Evolutionary conservation across 2,888 invertebrate species (phyloP), one percentile per base, ranked within the genome.

Genomic region (Luperina nickerlii): DNA sequence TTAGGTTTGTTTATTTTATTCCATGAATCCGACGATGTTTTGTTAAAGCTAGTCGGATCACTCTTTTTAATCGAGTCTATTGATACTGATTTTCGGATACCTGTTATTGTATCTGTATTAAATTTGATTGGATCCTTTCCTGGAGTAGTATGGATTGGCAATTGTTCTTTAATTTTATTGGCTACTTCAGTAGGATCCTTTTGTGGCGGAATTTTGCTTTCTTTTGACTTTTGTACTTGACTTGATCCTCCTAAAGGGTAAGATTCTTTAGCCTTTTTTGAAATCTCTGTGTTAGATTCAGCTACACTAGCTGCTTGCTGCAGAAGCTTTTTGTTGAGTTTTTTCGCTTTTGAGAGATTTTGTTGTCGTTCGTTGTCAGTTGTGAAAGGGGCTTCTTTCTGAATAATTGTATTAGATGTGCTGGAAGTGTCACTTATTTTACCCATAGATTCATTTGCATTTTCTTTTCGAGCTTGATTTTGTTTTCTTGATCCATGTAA

Each of bases 11-110:
- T 68, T 32, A 71, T 45, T 51, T 75, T 72, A 45, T 51, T 69
- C 2, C 38, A 15, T n/a, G 57, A 60, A 60, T 70, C 67, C 4
- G 45, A 60, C 1, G 62, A 32, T 32, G 32, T 5, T 54, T 67
- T 60, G 18, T 42, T 51, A 66, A 42, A 20, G 51, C 20, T 15
- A 45, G 42, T 0, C 4, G 45, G n/a, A 68, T 65, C 2, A 32
- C 13, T 72, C 18, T 68, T 84, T 65, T 74, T 54, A 18, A 72
- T 74, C 0, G 71, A 84, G 45, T 20, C 65, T 42, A 68, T 48
- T 65, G 54, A 77, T 62, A 63, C 13, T 1, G 72, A 68, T 62
- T 75, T 73, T 20, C 57, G 27, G 5, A 70, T 38, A 7, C n/a
- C n/a, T n/a, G n/a, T 54, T 15, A 9, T 60, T 68, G 15, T 70